Evolutionary conservation across 2,113 vertebrate species (phyloP), one percentile per base, ranked within the genome.

Genomic region (Lampris megalopsis): DNA sequence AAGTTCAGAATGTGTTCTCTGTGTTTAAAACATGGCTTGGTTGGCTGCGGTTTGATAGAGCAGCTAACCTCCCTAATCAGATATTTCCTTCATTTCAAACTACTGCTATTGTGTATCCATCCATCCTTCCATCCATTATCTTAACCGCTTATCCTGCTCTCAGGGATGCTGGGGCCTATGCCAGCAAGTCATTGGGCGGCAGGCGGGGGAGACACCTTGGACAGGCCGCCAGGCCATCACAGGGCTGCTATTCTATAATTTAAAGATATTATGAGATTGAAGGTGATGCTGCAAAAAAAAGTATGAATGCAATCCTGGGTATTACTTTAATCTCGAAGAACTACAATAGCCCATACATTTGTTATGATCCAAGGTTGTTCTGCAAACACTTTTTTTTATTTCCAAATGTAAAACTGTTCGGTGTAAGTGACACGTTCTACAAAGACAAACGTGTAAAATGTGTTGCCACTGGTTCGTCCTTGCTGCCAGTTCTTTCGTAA

Each of bases 311-410:
- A 60, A 9, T 53, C 45, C n/a, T 13, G 63, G 61, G 56, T 6
- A 9, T 36, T 5, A 45, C 43, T 45, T 7, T 45, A 45, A 45
- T 2, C 43, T 45, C 43, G 4, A 49, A 48, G 1, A 43, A 35
- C 24, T 24, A 24, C 24, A 24, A 24, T 24, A 24, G 24, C 24
- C 63, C 9, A 40, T 52, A 63, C 36, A 52, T 68, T 48, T 75
- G 40, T 71, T 41, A 67, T 1, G 42, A 69, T 60, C 37, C 65
- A 68, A 71, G 40, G 56, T n/a, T 45, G 41, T 7, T 49, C 66
- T 60, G 69, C 37, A 70, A 79, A 75, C 59, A 37, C 72, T 24
- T 37, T 71, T 71, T 81, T 75, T 37, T 24, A 11, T 70, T 74
- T 56, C 24, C 11, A 38, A 56, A 54, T 6, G 2, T 63, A 63